Evolutionary conservation across 1,140 invertebrate genomes (phyloP).

Genomic region (Tetramorium alpestre): DNA sequence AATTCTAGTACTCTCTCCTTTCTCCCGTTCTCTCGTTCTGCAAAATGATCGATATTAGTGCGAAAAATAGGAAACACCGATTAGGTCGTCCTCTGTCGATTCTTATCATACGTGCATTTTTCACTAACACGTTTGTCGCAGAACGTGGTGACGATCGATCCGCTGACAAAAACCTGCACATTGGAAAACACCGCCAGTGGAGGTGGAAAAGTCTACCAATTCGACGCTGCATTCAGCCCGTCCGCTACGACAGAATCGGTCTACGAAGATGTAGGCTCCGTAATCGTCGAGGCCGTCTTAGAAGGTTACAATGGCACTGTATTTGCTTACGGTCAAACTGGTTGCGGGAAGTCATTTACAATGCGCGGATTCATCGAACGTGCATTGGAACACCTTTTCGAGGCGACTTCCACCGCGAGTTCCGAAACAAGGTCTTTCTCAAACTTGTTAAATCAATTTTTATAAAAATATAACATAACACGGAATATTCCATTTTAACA

Average conservation of each 20-base stretch:
- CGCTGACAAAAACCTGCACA: slow-evolving; percentile 90
- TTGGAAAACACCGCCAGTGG: slow-evolving; percentile 88
- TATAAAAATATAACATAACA: not conserved
- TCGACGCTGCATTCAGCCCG: slow-evolving; percentile 82
- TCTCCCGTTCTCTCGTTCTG: not conserved
- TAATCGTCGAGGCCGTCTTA: slow-evolving; percentile 89
- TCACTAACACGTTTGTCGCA: slow-evolving; percentile 78
- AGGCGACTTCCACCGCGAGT: slow-evolving; percentile 93
- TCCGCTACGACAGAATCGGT: slow-evolving; percentile 80
- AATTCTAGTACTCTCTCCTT: not conserved
- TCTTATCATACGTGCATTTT: not conserved
- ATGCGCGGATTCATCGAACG: slow-evolving; percentile 95
- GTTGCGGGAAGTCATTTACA: slow-evolving; percentile 93
- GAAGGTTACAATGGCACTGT: slow-evolving; percentile 96
- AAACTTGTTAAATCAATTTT: not conserved
- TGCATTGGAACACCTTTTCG: slow-evolving; percentile 96
- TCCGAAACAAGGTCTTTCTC: slow-evolving; percentile 88
- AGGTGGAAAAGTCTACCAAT: slow-evolving; percentile 82
- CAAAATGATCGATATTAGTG: not conserved
- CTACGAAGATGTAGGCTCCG: slow-evolving; percentile 83
- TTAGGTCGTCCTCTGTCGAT: not conserved
- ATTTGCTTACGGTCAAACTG: slow-evolving; percentile 96
- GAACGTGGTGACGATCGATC: slow-evolving; percentile 91
- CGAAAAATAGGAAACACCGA: not conserved
- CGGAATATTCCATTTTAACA: not conserved